Evolutionary conservation across 1,140 invertebrate species (phyloP).

Genomic region (Glomeris maerens): DNA sequence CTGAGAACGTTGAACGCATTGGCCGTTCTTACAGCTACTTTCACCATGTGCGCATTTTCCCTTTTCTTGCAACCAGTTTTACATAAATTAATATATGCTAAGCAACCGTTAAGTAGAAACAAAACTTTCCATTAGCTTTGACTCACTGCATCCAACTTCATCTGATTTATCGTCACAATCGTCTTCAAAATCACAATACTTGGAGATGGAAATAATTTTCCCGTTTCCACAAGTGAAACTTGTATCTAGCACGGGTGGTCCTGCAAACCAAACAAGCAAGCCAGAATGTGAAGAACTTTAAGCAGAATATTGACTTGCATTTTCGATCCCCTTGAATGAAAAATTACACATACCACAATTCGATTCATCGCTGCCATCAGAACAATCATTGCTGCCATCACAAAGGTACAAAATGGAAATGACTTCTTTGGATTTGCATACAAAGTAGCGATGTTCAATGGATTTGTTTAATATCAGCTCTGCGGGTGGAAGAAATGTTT

Average conservation of each 20-base stretch:
- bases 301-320: no score
- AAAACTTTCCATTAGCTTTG: no score
- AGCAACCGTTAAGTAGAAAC: no score
- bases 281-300: no score
- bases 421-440: slow-evolving; percentile 22
- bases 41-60: not conserved
- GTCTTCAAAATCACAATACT: slow-evolving; percentile 9
- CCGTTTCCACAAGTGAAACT: slow-evolving; percentile 7
- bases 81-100: not conserved
- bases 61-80: not conserved
- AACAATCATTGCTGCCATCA: slow-evolving; percentile 5
- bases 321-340: no score
- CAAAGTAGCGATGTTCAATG: slow-evolving; percentile 18
- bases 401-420: slow-evolving; percentile 20
- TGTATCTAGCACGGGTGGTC: not conserved
- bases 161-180: slow-evolving; percentile 10
- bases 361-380: slow-evolving; percentile 9
- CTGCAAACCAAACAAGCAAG: no score
- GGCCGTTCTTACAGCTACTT: slow-evolving; percentile 8
- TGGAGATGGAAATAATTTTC: slow-evolving; percentile 7
- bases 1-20: slow-evolving; percentile 6
- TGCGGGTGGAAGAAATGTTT: no score
- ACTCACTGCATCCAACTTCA: slow-evolving; percentile 3
- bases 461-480: no score
- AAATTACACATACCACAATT: slow-evolving; percentile 3